Base-by-base conservation (phyloP, 64 coral and sea anemone genomes). In the Hydrozoanthus tunicans region DNA sequence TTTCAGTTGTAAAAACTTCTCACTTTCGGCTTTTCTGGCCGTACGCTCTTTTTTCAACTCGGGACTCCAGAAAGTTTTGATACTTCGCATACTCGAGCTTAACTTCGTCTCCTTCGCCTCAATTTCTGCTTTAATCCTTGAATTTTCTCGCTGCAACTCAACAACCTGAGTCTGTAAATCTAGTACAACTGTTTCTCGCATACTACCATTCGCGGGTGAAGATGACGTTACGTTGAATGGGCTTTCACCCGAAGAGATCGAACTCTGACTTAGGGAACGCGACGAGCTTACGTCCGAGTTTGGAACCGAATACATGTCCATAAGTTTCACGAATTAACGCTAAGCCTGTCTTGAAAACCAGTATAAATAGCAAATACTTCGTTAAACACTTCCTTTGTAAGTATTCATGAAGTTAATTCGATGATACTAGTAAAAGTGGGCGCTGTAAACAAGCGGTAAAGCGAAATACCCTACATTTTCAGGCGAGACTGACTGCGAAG, bases 21-120 rank as follows among this genome's bases (percentile, higher is more conserved):
- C 92, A 14, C 74, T 94, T 58, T 99, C 91, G 14, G 83, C 78
- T 69, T 96, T 99, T 3, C 94, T 91, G 7, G 97, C 97, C 10
- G 94, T 92, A 75, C 94, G 91, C 64, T 99, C 97, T 91, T 99
- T 99, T 63, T 99, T 99, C 83, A 99, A 62, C 73, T 99, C 97
- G 3, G 97, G 97, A 77, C 97, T 99, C 97, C 97, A 99, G 83
- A 99, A 99, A 65, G 89, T 96, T 77, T 99, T 99, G 57, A 99
- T 99, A 15, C 97, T 99, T 81, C 94, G 92, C 97, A 99, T 99
- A 66, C 94, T 99, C 8, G 97, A 99, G 57, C 91, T 99, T 13
- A 99, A 78, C 66, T 95, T 99, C 14, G 94, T 94, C 90, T 99
- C 97, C 55, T 96, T 99, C 1, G 97, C 97, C 71, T 96, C 94